These are phyloP conservation scores for Phaetusa simplex DNA, from an alignment of 2,113 vertebrate species.

Conservation along the genomic window DNA sequence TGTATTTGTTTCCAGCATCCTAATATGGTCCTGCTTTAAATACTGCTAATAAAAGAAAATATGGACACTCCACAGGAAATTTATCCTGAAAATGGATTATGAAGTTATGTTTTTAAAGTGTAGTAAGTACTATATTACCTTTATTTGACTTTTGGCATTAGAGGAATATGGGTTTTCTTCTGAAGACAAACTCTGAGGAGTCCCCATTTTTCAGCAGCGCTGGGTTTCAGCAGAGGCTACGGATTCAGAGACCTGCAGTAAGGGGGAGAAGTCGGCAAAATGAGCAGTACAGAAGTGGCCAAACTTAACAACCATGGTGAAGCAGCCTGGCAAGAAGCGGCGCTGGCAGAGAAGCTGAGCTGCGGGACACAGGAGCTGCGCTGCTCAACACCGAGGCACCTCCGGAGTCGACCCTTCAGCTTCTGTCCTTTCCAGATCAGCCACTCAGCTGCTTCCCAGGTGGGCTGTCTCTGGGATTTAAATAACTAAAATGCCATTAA, in stretches of 20 bases:
- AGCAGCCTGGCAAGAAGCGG: neutral
- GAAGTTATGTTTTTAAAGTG: neutral
- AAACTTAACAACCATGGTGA: neutral
- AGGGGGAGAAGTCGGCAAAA: neutral
- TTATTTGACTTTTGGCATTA: neutral
- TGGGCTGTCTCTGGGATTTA: neutral
- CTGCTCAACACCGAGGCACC: neutral
- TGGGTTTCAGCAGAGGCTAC: neutral
- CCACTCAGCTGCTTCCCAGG: neutral
- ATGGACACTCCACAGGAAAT: neutral
- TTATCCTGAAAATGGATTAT: neutral
- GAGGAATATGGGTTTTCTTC: rapidly evolving
- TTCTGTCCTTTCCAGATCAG: neutral
- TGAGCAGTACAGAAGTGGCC: neutral
- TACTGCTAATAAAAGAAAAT: neutral
- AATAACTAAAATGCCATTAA: neutral
- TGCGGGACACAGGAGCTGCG: neutral
- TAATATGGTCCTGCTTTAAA: neutral
- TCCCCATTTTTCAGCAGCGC: neutral
- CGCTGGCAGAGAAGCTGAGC: neutral
- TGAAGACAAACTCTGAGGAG: neutral
- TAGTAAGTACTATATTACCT: neutral
- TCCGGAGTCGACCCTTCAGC: neutral
- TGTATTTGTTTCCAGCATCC: neutral
- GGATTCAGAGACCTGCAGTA: neutral